phyloP scores from a whole-genome alignment of 2,113 vertebrate species.

The Thunnus maccoyii region DNA sequence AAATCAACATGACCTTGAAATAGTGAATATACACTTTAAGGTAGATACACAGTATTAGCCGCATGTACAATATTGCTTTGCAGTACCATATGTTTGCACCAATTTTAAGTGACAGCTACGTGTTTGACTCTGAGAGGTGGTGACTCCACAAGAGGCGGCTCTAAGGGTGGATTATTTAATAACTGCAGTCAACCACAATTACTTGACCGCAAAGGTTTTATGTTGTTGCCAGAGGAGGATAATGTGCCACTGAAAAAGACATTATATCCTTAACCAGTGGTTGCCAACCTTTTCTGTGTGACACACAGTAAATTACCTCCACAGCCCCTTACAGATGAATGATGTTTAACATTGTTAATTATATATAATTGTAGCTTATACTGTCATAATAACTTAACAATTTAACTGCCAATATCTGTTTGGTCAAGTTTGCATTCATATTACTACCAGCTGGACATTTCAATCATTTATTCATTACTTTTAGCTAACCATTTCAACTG shows the following conservation, averaged over 20 bases:
- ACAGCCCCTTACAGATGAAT: neutral
- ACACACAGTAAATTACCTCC: too few species aligned
- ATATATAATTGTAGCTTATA: too few species aligned
- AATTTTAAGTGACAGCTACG: too few species aligned
- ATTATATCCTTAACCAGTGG: neutral
- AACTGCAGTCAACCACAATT: neutral
- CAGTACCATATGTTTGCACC: neutral
- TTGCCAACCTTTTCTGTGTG: neutral
- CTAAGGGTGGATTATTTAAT: neutral
- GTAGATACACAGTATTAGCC: neutral
- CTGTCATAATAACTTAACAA: too few species aligned
- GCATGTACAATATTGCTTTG: neutral
- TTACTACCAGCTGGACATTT: too few species aligned
- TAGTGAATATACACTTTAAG: slow-evolving; percentile 9
- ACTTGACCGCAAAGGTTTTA: neutral
- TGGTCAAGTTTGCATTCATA: too few species aligned
- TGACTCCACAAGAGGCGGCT: slow-evolving; percentile 15
- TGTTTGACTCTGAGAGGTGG: neutral
- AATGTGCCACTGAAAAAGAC: neutral
- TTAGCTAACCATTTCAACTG: too few species aligned
- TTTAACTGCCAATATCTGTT: too few species aligned
- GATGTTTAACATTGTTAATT: too few species aligned
- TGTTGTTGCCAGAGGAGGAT: neutral
- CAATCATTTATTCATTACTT: too few species aligned
- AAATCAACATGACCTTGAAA: slow-evolving; percentile 42